phyloP scores from a whole-genome alignment of 1,140 invertebrate genomes.

The Drosophila tani region DNA sequence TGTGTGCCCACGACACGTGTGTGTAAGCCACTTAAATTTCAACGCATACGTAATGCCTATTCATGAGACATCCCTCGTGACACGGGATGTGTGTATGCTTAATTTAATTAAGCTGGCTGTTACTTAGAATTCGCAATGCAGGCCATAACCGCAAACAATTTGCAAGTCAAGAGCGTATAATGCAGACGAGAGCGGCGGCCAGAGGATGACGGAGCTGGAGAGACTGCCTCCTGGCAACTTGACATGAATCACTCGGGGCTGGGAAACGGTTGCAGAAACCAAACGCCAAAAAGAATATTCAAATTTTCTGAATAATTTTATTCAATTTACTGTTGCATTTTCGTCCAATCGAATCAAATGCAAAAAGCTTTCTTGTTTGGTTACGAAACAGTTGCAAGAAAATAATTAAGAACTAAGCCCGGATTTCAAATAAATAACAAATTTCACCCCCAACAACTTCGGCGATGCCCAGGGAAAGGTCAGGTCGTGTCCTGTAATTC shows the following conservation, averaged over 20 bases:
- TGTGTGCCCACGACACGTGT: conserved; percentile 62
- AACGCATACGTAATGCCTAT: conserved; percentile 80
- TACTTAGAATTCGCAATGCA: conserved; percentile 67
- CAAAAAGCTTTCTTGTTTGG: conserved; percentile 30
- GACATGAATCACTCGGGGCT: conserved; percentile 37
- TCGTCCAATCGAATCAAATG: conserved; percentile 43
- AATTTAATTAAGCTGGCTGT: conserved; percentile 79
- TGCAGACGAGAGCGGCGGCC: conserved; percentile 30
- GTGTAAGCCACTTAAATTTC: conserved; percentile 82
- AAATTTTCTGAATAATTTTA: conserved; percentile 29
- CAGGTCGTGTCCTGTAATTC: conserved; percentile 58
- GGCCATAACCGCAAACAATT: conserved; percentile 70
- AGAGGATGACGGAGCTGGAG: conserved; percentile 20
- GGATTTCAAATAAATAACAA: conserved; percentile 66
- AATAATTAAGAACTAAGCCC: conserved; percentile 56
- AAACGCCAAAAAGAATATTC: conserved; percentile 27
- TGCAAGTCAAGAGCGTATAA: conserved; percentile 70
- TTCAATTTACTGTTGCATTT: conserved; percentile 16
- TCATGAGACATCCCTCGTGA: conserved; percentile 56
- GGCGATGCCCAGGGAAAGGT: conserved; percentile 21
- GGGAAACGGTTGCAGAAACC: conserved; percentile 8
- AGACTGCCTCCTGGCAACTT: conserved; percentile 21
- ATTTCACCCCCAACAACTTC: conserved; percentile 23
- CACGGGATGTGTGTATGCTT: conserved; percentile 48
- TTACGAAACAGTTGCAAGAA: conserved; percentile 46